Conservation (phyloP, 2,797 vertebrate genomes). For the Staurois parvus region DNA sequence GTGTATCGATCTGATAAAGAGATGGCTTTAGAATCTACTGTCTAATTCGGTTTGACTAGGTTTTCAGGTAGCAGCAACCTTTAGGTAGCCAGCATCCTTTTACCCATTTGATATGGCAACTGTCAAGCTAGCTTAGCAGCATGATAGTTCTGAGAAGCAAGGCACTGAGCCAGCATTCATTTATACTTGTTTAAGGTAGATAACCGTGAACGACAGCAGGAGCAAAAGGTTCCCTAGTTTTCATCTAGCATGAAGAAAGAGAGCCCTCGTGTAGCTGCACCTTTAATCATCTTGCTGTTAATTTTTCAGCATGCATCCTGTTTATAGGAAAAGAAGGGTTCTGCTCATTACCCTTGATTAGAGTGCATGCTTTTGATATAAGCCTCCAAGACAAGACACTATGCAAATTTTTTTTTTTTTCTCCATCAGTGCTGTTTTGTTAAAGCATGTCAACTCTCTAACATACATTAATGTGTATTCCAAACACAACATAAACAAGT, state of each 20-base stretch:
- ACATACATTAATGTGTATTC: slow-evolving; percentile 51
- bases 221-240: slow-evolving; percentile 15
- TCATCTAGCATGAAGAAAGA: background rate
- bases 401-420: slow-evolving; percentile 26
- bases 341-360: slow-evolving; percentile 35
- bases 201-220: slow-evolving; percentile 5
- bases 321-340: slow-evolving; percentile 15
- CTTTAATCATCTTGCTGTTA: slow-evolving; percentile 21
- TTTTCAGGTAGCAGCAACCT: background rate
- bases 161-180: slow-evolving; percentile 23
- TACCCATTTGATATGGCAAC: slow-evolving; percentile 18
- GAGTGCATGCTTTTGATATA: slow-evolving; percentile 21
- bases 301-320: slow-evolving; percentile 17
- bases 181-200: slow-evolving; percentile 17
- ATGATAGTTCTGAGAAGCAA: slow-evolving; percentile 4
- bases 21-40: background rate
- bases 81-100: background rate
- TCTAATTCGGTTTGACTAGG: background rate
- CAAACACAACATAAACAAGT: slow-evolving; percentile 44
- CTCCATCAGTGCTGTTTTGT: slow-evolving; percentile 5
- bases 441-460: slow-evolving; percentile 28
- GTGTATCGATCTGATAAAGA: no score
- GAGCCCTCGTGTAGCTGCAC: slow-evolving; percentile 1
- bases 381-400: slow-evolving; percentile 8
- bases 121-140: slow-evolving; percentile 20